phyloP scores from a whole-genome alignment of 2,888 invertebrate genomes.

The Ichneumoninae sp. region DNA sequence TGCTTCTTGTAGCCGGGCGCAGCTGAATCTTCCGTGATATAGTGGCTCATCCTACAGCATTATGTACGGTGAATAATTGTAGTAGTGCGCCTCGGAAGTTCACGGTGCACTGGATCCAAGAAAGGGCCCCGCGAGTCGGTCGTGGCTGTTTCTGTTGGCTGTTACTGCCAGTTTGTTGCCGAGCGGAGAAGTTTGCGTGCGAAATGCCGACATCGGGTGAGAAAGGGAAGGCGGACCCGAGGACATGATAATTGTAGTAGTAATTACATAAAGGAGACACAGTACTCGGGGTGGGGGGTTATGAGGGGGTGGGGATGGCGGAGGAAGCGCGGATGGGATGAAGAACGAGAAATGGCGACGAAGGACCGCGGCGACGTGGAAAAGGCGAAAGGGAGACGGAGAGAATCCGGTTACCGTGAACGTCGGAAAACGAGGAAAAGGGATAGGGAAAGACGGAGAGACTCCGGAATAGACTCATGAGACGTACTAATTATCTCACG shows the following conservation, averaged over 20 bases:
- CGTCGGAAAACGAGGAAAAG: slow-evolving; percentile 50
- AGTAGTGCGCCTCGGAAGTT: slow-evolving; percentile 21
- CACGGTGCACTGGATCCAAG: slow-evolving; percentile 39
- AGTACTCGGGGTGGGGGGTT: neutral
- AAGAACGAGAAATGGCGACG: slow-evolving; percentile 47
- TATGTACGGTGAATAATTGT: slow-evolving; percentile 44
- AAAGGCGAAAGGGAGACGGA: slow-evolving; percentile 63
- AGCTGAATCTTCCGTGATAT: neutral
- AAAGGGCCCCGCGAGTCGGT: slow-evolving; percentile 26
- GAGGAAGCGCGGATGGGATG: slow-evolving; percentile 6
- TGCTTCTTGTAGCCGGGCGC: neutral
- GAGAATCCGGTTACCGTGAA: slow-evolving; percentile 40
- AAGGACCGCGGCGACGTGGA: slow-evolving; percentile 25
- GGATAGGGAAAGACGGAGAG: slow-evolving; percentile 56
- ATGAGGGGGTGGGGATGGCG: neutral
- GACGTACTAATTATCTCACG: slow-evolving; percentile 78
- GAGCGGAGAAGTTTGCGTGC: slow-evolving; percentile 40
- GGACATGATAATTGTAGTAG: slow-evolving; percentile 74
- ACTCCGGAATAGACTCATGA: slow-evolving; percentile 70
- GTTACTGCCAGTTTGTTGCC: slow-evolving; percentile 47
- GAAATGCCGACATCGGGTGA: slow-evolving; percentile 27
- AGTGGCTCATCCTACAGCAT: slow-evolving; percentile 6
- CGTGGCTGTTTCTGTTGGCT: slow-evolving; percentile 29
- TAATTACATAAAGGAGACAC: slow-evolving; percentile 70
- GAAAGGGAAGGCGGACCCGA: slow-evolving; percentile 47